phyloP scores from a whole-genome alignment of 2,797 vertebrate species.

The Ceryle rudis region DNA sequence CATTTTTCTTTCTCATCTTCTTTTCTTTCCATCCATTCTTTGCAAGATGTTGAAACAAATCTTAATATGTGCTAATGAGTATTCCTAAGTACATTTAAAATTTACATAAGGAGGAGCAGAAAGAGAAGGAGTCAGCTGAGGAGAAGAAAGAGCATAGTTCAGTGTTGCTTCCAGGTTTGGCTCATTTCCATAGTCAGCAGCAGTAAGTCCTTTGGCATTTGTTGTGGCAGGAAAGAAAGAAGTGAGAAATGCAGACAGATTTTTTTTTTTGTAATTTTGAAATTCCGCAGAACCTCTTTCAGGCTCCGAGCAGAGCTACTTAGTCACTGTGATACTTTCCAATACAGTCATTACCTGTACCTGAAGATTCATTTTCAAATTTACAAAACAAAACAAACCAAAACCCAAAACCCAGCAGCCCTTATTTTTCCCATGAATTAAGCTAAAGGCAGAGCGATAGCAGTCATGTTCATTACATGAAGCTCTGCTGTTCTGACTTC shows the following conservation, averaged over 20 bases:
- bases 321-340: neutral
- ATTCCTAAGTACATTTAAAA: neutral
- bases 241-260: neutral
- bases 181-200: neutral
- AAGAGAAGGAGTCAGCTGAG: neutral
- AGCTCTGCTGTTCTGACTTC: neutral
- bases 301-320: neutral
- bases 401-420: fast-evolving
- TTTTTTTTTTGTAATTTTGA: neutral
- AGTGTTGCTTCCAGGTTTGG: neutral
- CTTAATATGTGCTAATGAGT: neutral
- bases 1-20: neutral
- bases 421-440: neutral
- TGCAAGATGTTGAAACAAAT: neutral
- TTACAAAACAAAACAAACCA: neutral
- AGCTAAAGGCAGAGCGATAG: neutral
- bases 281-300: neutral
- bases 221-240: neutral
- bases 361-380: neutral
- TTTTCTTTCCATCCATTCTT: neutral
- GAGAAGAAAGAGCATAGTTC: neutral
- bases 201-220: neutral
- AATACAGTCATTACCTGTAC: neutral
- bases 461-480: neutral
- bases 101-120: neutral